Evolutionary conservation across 2,797 vertebrate species (phyloP).

Genomic region (Pangasius djambal): DNA sequence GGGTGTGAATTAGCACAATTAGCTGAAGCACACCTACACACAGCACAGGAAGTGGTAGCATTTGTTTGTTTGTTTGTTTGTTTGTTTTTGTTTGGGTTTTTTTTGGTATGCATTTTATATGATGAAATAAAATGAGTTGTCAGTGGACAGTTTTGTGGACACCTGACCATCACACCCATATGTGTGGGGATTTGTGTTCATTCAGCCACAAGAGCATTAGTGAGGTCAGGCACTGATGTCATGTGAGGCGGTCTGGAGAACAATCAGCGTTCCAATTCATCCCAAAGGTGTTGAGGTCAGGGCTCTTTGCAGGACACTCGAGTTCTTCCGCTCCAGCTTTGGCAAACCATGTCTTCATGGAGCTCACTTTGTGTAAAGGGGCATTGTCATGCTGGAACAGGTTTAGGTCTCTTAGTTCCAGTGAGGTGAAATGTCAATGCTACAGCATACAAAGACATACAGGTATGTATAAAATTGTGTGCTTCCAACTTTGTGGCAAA

Average conservation of each 20-base stretch:
- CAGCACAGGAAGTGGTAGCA: not conserved
- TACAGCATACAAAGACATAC: not conserved
- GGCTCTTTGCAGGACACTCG: not conserved
- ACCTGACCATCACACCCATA: no score
- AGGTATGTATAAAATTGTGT: not conserved
- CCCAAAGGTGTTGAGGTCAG: not conserved
- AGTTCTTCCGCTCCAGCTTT: not conserved
- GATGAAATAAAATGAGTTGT: not conserved
- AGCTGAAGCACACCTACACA: not conserved
- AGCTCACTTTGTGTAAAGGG: not conserved
- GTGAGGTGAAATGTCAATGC: not conserved
- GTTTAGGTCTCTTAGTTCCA: not conserved
- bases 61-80: not conserved
- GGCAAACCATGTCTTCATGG: not conserved
- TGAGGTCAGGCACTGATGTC: not conserved
- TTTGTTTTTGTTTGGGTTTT: not conserved
- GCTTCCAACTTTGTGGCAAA: not conserved
- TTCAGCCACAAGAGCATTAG: not conserved
- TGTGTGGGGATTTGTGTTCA: not conserved
- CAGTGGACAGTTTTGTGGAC: not conserved
- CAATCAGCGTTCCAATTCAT: not conserved
- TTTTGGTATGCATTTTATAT: not conserved
- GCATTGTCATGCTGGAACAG: not conserved
- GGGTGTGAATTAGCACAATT: conserved; percentile 6
- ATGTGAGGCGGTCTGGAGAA: not conserved